Evolutionary conservation across 1,140 invertebrate species (phyloP).

Genomic region (Sogatella furcifera): DNA sequence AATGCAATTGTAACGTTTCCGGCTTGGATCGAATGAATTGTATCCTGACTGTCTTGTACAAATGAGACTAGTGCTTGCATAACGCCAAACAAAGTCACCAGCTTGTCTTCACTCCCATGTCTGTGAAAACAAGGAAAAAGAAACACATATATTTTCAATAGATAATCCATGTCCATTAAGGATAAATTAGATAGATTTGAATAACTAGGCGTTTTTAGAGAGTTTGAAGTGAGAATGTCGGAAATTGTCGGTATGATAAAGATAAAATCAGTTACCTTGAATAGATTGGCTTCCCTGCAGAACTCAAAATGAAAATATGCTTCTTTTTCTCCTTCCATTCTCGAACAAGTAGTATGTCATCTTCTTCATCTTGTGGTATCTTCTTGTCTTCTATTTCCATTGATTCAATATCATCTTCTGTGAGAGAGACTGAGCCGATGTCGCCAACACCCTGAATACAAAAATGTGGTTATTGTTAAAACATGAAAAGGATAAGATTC

Average conservation of each 20-base stretch:
- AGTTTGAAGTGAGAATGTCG: no score
- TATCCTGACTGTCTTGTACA: conserved; percentile 71
- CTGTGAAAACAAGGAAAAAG: conserved; percentile 31
- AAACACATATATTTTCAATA: not conserved
- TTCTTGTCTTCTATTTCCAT: no score
- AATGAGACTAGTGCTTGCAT: conserved; percentile 92
- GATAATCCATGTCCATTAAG: not conserved
- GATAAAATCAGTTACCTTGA: conserved; percentile 50
- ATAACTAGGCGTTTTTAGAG: no score
- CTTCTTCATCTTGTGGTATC: conserved; percentile 14
- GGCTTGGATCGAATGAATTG: conserved; percentile 72
- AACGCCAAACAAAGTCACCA: conserved; percentile 88
- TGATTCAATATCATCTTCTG: no score
- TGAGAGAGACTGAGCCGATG: no score
- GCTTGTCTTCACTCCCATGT: conserved; percentile 86
- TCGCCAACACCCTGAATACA: no score
- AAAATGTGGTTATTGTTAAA: no score
- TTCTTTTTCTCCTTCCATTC: conserved; percentile 74
- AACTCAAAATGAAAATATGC: conserved; percentile 89
- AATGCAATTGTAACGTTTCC: conserved; percentile 85
- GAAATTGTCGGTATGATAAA: no score
- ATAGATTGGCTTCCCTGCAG: conserved; percentile 93
- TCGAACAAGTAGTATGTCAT: conserved; percentile 45
- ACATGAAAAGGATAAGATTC: no score
- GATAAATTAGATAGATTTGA: not conserved